A percentile compares a stretch with the other conserved stretches of the same genome.
phyloP scores from a whole-genome alignment of 1,140 invertebrate species.

The Micrasema minimum region DNA sequence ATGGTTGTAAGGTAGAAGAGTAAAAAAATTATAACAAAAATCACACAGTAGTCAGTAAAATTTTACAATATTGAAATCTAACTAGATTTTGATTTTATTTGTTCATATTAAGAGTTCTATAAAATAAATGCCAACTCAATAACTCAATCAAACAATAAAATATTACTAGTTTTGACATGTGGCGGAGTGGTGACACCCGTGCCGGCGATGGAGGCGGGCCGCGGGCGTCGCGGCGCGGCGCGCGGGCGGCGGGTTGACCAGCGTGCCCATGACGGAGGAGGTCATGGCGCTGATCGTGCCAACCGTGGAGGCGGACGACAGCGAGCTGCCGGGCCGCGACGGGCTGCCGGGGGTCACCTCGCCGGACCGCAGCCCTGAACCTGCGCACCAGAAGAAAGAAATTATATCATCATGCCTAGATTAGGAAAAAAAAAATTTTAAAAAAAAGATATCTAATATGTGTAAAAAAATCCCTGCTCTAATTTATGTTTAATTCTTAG shows the following conservation, averaged over 20 bases:
- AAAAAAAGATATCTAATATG: no score
- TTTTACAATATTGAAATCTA: no score
- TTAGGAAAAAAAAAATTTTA: no score
- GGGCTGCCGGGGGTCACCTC: conserved; percentile 77
- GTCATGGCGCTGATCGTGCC: conserved; percentile 35
- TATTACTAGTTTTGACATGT: conserved; percentile 48
- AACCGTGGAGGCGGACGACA: conserved; percentile 66
- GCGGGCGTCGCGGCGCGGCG: conserved; percentile 73
- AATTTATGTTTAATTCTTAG: no score
- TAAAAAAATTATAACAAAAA: no score
- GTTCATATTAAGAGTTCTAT: no score
- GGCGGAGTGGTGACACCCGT: conserved; percentile 76
- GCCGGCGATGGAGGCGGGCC: conserved; percentile 87
- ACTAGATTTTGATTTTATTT: no score
- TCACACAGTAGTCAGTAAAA: no score
- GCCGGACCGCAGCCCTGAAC: conserved; percentile 73
- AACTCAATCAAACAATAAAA: no score
- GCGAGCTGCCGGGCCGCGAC: conserved; percentile 84
- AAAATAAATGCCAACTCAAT: no score
- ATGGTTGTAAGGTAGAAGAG: no score
- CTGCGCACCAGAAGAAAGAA: conserved; percentile 30
- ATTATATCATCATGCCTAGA: background rate
- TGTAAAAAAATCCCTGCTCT: no score
- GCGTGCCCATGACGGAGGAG: conserved; percentile 59
- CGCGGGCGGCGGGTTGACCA: conserved; percentile 69